Conservation (phyloP, 2,888 invertebrate genomes). For the Enoplolaimus lenunculus region DNA sequence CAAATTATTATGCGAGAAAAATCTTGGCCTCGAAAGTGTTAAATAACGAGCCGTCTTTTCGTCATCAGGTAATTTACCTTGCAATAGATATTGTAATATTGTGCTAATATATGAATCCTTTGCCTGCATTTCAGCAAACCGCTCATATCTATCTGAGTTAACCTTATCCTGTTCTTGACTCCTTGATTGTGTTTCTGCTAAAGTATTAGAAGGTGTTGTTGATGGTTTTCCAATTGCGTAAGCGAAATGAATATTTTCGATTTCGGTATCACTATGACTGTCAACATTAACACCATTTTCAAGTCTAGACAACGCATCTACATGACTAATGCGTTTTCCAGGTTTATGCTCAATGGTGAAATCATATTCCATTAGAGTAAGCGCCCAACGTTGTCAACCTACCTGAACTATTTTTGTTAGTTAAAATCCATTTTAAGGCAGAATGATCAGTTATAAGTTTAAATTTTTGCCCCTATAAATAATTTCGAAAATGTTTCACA, state of each 20-base stretch:
- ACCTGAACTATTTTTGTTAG: constrained; percentile 42
- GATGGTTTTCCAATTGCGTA: not conserved
- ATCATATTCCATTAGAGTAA: constrained; percentile 42
- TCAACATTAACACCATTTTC: not conserved
- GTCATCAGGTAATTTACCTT: no score
- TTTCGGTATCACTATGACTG: not conserved
- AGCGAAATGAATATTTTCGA: not conserved
- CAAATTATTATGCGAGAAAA: no score
- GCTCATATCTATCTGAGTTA: no score
- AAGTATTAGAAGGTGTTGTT: not conserved
- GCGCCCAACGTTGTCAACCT: constrained; percentile 44
- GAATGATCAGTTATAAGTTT: constrained; percentile 22
- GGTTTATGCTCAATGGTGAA: constrained; percentile 40
- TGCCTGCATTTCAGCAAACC: no score
- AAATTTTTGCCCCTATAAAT: constrained; percentile 20
- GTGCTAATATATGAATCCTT: no score
- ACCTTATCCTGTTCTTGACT: no score
- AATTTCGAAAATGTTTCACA: constrained; percentile 22
- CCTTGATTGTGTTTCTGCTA: no score
- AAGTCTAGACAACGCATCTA: constrained; percentile 41
- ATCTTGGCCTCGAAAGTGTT: no score
- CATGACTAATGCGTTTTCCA: constrained; percentile 40
- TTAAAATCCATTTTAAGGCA: constrained; percentile 26
- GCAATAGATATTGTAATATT: no score
- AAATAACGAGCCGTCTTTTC: no score